Percentiles rank a stretch among this genome's conserved stretches.
Conservation (phyloP, 2,797 vertebrate genomes). For the Urophycis tenuis region DNA sequence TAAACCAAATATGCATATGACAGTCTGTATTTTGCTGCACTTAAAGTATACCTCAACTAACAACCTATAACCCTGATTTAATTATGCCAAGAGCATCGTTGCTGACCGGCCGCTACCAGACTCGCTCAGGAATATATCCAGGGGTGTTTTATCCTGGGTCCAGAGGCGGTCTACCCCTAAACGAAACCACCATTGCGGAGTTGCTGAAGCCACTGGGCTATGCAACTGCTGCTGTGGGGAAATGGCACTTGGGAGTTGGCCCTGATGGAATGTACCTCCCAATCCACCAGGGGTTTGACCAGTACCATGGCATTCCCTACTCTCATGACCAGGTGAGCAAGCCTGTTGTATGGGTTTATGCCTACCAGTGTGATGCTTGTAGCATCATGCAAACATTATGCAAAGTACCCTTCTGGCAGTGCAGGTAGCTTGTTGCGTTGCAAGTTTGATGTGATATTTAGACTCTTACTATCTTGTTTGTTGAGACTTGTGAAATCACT, state of each 20-base stretch:
- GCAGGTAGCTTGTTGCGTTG: neutral
- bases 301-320: slow-evolving; percentile 87
- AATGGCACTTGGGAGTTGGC: slow-evolving; percentile 89
- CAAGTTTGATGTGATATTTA: neutral
- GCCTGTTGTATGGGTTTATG: neutral
- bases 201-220: slow-evolving; percentile 80
- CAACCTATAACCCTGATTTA: neutral
- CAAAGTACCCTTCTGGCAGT: neutral
- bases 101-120: slow-evolving; percentile 85
- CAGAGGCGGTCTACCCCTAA: slow-evolving; percentile 79
- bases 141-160: slow-evolving; percentile 84
- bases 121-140: slow-evolving; percentile 83
- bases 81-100: slow-evolving; percentile 73
- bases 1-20: neutral
- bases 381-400: neutral
- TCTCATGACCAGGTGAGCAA: slow-evolving; percentile 88
- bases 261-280: slow-evolving; percentile 78
- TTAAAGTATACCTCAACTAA: neutral
- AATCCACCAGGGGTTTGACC: slow-evolving; percentile 82
- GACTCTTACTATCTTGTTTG: neutral
- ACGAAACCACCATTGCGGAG: slow-evolving; percentile 88
- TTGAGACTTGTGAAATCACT: neutral
- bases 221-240: slow-evolving; percentile 81
- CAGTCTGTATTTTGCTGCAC: neutral
- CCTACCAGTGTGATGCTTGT: neutral